phyloP scores from a whole-genome alignment of 2,797 vertebrate genomes.

The Luscinia luscinia region DNA sequence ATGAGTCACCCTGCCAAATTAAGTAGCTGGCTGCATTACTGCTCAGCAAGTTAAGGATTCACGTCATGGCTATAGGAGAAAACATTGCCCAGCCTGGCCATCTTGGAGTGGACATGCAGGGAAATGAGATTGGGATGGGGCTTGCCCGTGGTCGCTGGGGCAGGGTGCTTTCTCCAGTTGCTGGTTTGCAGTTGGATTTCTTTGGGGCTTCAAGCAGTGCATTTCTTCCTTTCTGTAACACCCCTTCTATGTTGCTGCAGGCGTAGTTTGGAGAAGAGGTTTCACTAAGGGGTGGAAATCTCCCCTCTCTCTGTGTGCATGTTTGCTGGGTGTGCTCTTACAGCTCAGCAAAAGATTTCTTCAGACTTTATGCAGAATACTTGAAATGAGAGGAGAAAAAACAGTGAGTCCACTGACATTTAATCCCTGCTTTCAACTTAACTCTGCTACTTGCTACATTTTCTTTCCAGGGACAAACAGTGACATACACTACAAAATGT shows the following conservation, averaged over 20 bases:
- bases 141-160: rapidly evolving
- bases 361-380: neutral
- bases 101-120: rapidly evolving
- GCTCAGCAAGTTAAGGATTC: neutral
- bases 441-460: neutral
- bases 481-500: neutral
- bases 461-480: neutral
- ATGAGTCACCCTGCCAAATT: constrained; percentile 23
- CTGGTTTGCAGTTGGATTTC: neutral
- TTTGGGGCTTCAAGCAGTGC: neutral
- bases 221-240: neutral
- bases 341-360: neutral
- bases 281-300: neutral
- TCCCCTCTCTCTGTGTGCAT: rapidly evolving
- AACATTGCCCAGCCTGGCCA: neutral
- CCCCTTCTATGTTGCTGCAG: rapidly evolving
- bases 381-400: neutral
- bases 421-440: neutral
- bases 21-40: neutral
- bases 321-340: rapidly evolving
- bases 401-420: neutral
- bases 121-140: neutral
- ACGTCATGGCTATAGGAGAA: constrained; percentile 5
- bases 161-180: neutral
- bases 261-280: neutral